phyloP scores from a whole-genome alignment of 1,140 invertebrate genomes.

The Solen grandis region DNA sequence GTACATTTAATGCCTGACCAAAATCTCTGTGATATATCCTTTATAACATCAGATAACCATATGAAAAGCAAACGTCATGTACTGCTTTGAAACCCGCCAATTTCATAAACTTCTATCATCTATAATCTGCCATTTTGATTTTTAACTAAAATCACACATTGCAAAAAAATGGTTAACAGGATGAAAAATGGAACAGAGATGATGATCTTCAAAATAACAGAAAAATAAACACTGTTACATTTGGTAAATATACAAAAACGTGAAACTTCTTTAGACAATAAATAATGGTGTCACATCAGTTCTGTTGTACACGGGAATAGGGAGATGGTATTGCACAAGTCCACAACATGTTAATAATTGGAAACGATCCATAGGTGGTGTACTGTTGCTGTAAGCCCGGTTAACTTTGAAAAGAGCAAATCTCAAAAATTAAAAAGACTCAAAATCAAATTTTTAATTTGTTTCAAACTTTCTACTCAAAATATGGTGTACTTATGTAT shows the following conservation, averaged over 20 bases:
- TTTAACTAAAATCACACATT: neutral
- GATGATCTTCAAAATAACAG: neutral
- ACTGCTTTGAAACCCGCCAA: no score
- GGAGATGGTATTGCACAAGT: neutral
- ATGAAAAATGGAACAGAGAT: neutral
- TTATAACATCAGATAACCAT: no score
- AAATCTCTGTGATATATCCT: no score
- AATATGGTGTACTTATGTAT: no score
- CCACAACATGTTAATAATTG: neutral
- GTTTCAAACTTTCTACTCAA: no score
- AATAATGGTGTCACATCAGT: no score
- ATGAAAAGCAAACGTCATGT: no score
- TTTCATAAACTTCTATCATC: no score
- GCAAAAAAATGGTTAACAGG: neutral
- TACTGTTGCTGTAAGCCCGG: neutral
- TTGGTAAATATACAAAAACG: neutral
- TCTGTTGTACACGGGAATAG: neutral
- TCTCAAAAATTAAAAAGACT: neutral
- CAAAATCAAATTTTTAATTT: no score
- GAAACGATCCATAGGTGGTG: neutral
- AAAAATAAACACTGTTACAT: neutral
- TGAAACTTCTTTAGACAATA: neutral
- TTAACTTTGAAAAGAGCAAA: neutral
- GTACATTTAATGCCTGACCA: no score
- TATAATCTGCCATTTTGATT: neutral